Evolutionary conservation across 1,140 invertebrate species (phyloP), one percentile per base, ranked within the genome.

Genomic region (Diabrotica virgifera): DNA sequence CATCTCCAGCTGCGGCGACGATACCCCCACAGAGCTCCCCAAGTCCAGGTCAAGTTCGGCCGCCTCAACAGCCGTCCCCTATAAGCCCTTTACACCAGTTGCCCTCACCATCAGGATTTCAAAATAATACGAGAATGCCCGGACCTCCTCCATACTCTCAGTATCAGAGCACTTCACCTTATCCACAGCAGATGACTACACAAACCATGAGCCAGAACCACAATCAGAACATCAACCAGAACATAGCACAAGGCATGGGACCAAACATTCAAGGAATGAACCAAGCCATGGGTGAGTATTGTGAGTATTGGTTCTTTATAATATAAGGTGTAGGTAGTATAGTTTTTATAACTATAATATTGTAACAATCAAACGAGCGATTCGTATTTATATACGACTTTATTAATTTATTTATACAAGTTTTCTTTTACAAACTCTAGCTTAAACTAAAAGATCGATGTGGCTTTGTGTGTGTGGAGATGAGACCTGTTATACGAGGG

Each of bases 1-100:
- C 81, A 65, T 83, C 82, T 40, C 81, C 81, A 24, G 62, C 66
- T n/a, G 38, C 63, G 46, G 77, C 80, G 69, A 76, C 76, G 5
- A 79, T 78, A 40, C 81, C 80, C 40, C 72, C 73, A 77, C 68
- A 76, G 72, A 59, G 80, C 70, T 13, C 79, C 64, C 4, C 40
- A 46, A 51, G 70, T 77, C 67, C 80, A 6, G 71, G 70, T 5
- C 79, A 80, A 63, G 67, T 66, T 14, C 72, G 74, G 55, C 71
- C 68, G 55, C 70, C 74, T 65, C 78, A 77, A 71, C 76, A 73
- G 67, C 76, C 73, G 66, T 79, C 70, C 12, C 78, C 74, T 14
- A 78, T 72, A 52, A 77, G 70, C 59, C 74, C 74, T 36, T 70
- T 66, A 54, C 68, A 68, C 37, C 78, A 77, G 60, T 72, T 77